Base-by-base conservation (phyloP, 2,888 invertebrate species). In the Anthophora plumipes region DNA sequence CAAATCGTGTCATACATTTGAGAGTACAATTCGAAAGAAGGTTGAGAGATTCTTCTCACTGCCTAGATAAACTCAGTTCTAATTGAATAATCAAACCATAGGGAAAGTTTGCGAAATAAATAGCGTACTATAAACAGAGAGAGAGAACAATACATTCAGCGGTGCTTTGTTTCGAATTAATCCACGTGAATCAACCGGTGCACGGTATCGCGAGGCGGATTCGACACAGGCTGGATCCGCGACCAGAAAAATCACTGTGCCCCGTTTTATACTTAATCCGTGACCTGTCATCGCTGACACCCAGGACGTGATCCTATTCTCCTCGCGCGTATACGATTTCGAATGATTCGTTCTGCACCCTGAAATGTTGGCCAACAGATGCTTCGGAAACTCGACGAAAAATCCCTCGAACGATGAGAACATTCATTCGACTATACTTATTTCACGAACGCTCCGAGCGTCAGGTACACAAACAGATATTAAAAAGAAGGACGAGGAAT, bases 311-410 rank as follows among this genome's bases (percentile, higher is more conserved):
- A 79, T 75, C 64, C 67, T 14, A 68, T 66, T 72, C 75, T 50
- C 25, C 55, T 50, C 55, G 68, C 31, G 57, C 43, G 77, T 75
- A 72, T 80, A 63, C 75, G 77, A 77, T 67, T 72, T 77, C 69
- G 54, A 31, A 68, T 22, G 52, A 86, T 86, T 85, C 76, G 85
- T 80, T 82, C 79, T 22, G 85, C 83, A 22, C 63, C 69, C 60
- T 46, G 71, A 86, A n/a, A 69, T 79, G 83, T 87, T 83, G 66
- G 73, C 75, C 68, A 77, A 87, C 85, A 80, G 68, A 71, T 66
- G 77, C 68, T 48, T 39, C 20, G 12, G 12, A 54, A 48, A 11
- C 11, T 20, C n/a, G n/a, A 2, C 8, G 12, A 43, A 20, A 25
- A 43, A 31, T 20, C 12, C 4, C 22, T 4, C 31, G 31, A 8